Percentiles rank a stretch among this genome's conserved stretches.
Conservation (phyloP, 1,140 invertebrate species). For the Diorhabda sublineata region DNA sequence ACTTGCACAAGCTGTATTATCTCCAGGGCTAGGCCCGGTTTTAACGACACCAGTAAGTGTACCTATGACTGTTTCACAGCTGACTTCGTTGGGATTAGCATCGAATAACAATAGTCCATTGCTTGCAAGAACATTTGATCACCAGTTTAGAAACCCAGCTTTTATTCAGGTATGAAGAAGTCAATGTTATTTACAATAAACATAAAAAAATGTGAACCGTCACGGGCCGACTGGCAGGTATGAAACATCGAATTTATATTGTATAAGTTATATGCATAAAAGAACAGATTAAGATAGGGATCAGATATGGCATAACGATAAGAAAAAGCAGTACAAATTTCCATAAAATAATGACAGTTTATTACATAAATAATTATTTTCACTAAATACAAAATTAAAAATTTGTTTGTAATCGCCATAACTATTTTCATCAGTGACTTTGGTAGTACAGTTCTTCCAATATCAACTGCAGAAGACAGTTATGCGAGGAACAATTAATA, state of each 20-base stretch:
- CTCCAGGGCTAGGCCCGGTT: constrained; percentile 59
- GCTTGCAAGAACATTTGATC: constrained; percentile 45
- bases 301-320: too few species aligned
- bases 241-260: background rate
- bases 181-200: background rate
- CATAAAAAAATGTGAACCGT: background rate
- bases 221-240: background rate
- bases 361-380: too few species aligned
- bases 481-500: too few species aligned
- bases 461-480: too few species aligned
- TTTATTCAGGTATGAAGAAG: constrained; percentile 26
- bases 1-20: constrained; percentile 65
- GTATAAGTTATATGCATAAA: background rate
- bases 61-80: constrained; percentile 46
- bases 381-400: too few species aligned
- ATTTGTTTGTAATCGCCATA: too few species aligned
- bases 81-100: constrained; percentile 44
- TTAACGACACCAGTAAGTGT: constrained; percentile 53
- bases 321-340: too few species aligned
- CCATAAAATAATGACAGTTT: too few species aligned
- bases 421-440: background rate
- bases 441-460: background rate
- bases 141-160: constrained; percentile 33
- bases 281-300: background rate
- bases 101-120: constrained; percentile 47